Base-by-base conservation (phyloP, 2,797 vertebrate species). In the Pangasius sanitwongsei region DNA sequence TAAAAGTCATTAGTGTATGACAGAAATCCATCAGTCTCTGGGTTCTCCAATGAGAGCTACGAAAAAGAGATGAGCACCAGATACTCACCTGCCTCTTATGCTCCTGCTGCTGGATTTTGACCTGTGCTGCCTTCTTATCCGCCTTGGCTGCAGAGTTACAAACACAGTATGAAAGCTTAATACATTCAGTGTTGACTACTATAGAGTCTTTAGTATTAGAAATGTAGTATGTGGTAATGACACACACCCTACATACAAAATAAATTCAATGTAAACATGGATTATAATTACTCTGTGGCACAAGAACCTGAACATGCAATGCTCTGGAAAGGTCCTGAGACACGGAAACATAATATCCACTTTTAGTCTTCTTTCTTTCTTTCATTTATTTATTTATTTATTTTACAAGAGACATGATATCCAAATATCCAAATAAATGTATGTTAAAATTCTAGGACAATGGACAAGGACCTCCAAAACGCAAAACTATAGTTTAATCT, bases 71-170 rank as follows among this genome's bases (percentile, higher is more conserved):
- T 4, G 7, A 11, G 50, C 6, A 13, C 53, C 7, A 74, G 15
- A 77, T 80, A 89, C 94, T 50, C 88, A 98, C 98, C 97, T 98
- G 97, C 70, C 98, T 95, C 91, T 98, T 98, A 1, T 98, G 93
- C 69, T 98, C 98, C 95, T 98, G 98, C 70, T 97, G 97, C 85
- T 97, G 97, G 95, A 97, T 96, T 94, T 98, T 99, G 91, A 97
- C 97, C 93, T 98, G 97, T 0, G 98, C 98, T 0, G 98, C 98
- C 93, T 95, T 98, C 92, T 98, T 98, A 96, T 98, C 98, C 20
- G 98, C 98, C 96, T 98, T 98, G 94, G 97, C 98, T 99, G 94
- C 48, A 92, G 75, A 16, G 84, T 85, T 28, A 81, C 28, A 90
- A 23, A 37, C n/a, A 12, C 55, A n/a, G 59, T 74, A 83, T 65